These are phyloP conservation scores for Sylvietta virens DNA, from an alignment of 2,113 vertebrate genomes.

Conservation along the genomic window DNA sequence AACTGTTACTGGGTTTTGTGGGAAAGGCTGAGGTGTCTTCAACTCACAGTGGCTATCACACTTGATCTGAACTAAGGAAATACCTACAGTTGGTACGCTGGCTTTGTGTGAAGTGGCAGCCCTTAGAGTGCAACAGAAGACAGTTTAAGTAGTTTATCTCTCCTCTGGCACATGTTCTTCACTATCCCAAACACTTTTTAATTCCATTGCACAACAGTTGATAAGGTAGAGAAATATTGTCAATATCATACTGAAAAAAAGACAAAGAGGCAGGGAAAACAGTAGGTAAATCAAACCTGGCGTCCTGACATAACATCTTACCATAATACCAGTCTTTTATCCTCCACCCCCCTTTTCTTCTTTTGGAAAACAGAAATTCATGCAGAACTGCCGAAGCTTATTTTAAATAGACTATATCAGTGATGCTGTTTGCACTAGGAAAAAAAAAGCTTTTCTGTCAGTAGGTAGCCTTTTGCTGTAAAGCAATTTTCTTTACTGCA, in stretches of 20 bases:
- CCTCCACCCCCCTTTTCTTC: accelerated
- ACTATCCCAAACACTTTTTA: not conserved
- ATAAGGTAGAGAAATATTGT: not conserved
- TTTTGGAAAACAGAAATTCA: not conserved
- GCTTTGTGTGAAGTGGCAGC: not conserved
- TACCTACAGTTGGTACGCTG: not conserved
- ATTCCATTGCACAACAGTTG: not conserved
- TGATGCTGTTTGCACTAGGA: not conserved
- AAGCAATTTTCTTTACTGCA: not conserved
- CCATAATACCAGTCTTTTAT: not conserved
- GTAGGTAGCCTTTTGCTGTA: not conserved
- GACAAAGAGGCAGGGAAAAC: not conserved
- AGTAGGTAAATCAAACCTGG: not conserved
- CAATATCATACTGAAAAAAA: not conserved
- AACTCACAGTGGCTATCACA: not conserved
- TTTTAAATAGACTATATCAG: not conserved
- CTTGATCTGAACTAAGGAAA: not conserved
- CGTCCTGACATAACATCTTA: not conserved
- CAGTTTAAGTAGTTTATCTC: not conserved
- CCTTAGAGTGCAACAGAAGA: not conserved
- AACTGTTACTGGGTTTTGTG: not conserved
- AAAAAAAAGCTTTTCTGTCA: not conserved
- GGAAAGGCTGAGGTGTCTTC: not conserved
- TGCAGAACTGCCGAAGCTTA: not conserved
- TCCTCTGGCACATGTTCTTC: not conserved